Evolutionary conservation across 2,888 invertebrate genomes (phyloP), one percentile per base, ranked within the genome.

Genomic region (Amphimallon solstitiale): DNA sequence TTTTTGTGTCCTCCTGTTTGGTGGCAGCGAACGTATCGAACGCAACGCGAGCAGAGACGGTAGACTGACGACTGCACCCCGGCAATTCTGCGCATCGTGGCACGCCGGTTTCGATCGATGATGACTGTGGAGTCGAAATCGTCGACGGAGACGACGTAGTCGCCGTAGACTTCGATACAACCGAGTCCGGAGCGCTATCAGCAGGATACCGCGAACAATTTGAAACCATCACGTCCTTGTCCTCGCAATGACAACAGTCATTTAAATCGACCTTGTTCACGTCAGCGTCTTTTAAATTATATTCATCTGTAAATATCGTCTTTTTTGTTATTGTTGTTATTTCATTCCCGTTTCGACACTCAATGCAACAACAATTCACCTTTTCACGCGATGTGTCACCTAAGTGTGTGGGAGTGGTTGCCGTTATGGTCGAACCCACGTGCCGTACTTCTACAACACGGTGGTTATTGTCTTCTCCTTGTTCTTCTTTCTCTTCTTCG

Each of bases 11-110:
- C 52, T 68, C 63, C 69, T 69, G 21, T 69, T 68, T 52, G 67
- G 64, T 63, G 45, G 63, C 63, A 43, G 69, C 49, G 63, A 43
- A 34, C 51, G 60, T 66, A 66, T 66, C 52, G 60, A 67, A 68
- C 72, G 70, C 73, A 75, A 72, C 74, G 74, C 75, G 73, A 73
- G 70, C 74, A 73, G 70, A 72, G 77, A 78, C 78, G 75, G 78
- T 75, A 78, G 76, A 70, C 70, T 69, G 75, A 76, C 78, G 79
- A 79, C 79, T 78, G 78, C 78, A 77, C 75, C 77, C 78, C 77
- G 78, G 74, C 77, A 78, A 75, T 75, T 75, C 71, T 72, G 74
- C 75, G 77, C 77, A 77, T 72, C 75, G 70, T 69, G 71, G 76
- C 77, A 76, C 77, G 78, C 74, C 76, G 74, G 68, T 71, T 70